Base-by-base conservation (phyloP, 2,797 vertebrate species). In the Siniperca scherzeri region DNA sequence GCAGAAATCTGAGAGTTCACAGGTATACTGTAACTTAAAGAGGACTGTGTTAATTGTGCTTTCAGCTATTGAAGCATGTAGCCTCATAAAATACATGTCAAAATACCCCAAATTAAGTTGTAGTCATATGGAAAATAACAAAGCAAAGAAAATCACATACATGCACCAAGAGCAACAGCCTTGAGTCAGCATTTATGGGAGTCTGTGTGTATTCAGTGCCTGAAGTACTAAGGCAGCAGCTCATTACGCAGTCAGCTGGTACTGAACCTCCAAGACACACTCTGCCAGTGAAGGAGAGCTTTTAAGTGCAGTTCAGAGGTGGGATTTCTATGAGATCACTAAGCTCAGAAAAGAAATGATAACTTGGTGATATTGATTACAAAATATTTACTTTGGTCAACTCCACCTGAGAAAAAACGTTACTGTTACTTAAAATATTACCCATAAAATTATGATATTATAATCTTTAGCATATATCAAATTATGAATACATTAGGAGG, bases 1-100 rank as follows among this genome's bases (percentile, higher is more conserved):
- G 33, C 38, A 60, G 75, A 83, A 76, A 57, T 53, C 7, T 22
- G 60, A 42, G 27, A 30, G 40, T n/a, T 40, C 36, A 38, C 57
- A 38, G 56, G 55, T 61, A 16, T 19, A 40, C 17, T 44, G 38
- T 30, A 12, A 33, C 38, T 59, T n/a, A 52, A 48, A 46, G n/a
- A 56, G 52, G 1, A 5, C 12, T 33, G 14, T 55, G 56, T 12
- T 48, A 4, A 53, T 65, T 53, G 50, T 65, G 44, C 36, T 70
- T 67, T 70, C 16, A 22, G 53, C 22, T 53, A 19, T 9, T 77
- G 36, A 46, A 42, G 21, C 50, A 55, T 36, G 21, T 1, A 72
- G 25, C 52, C 14, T 60, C 33, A 65, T 62, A n/a, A 70, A 67
- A 61, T 48, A 61, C 33, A 60, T 22, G 40, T 27, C 13, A 22